A percentile compares a stretch with the other conserved stretches of the same genome.
phyloP scores from a whole-genome alignment of 2,888 invertebrate species.

The Mimas tiliae region DNA sequence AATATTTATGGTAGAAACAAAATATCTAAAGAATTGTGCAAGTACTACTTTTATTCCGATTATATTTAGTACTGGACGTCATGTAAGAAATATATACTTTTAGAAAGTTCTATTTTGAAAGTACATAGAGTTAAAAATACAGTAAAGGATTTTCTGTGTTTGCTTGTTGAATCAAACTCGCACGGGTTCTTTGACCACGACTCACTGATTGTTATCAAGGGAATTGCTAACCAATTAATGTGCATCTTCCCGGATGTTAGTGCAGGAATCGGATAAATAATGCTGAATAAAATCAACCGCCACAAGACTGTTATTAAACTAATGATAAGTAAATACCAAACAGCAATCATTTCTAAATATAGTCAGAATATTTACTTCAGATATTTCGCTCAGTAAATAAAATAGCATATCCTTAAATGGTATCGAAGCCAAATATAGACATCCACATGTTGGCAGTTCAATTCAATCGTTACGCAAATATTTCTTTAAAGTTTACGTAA shows the following conservation, averaged over 20 bases:
- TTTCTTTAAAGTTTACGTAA: slow-evolving; percentile 7
- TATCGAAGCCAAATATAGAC: slow-evolving; percentile 7
- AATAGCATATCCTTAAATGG: slow-evolving; percentile 19
- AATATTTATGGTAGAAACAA: slow-evolving; percentile 29
- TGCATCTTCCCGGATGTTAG: slow-evolving; percentile 58
- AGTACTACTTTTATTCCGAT: not conserved
- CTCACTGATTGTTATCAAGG: slow-evolving; percentile 62
- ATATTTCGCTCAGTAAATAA: slow-evolving; percentile 15
- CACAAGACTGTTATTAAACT: slow-evolving; percentile 8
- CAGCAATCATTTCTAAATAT: not conserved
- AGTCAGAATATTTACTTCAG: slow-evolving; percentile 3
- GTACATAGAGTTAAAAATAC: not conserved
- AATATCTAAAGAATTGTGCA: not conserved
- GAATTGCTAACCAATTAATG: slow-evolving; percentile 68
- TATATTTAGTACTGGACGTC: not conserved
- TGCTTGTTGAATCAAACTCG: slow-evolving; percentile 51
- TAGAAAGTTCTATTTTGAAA: not conserved
- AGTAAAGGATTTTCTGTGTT: slow-evolving; percentile 37
- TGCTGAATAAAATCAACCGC: slow-evolving; percentile 9
- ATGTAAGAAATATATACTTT: not conserved
- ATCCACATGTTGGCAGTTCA: not conserved
- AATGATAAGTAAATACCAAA: slow-evolving; percentile 16
- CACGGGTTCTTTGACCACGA: slow-evolving; percentile 69
- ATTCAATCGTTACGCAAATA: slow-evolving; percentile 19
- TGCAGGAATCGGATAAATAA: slow-evolving; percentile 34